Percentiles rank a stretch among this genome's conserved stretches.
These are phyloP conservation scores for Oceanodroma tethys DNA, from an alignment of 2,113 vertebrate species.

Conservation along the genomic window DNA sequence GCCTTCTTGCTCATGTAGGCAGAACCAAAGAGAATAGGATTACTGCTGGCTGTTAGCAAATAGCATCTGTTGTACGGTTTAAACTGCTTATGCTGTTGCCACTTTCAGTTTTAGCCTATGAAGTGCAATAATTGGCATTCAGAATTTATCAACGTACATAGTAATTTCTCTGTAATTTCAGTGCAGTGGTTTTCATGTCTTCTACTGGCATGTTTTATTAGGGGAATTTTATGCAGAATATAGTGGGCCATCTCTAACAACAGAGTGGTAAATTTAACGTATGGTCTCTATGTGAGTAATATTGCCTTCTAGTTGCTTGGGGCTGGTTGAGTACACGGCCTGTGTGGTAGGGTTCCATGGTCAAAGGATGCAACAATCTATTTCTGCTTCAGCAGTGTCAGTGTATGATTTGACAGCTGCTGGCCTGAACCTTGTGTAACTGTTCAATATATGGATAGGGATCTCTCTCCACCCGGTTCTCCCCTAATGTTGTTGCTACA, in stretches of 20 bases:
- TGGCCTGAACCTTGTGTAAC: neutral
- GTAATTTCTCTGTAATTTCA: neutral
- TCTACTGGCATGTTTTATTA: neutral
- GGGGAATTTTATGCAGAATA: neutral
- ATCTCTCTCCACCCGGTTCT: neutral
- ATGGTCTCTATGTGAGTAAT: fast-evolving
- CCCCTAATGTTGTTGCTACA: neutral
- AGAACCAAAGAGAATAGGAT: neutral
- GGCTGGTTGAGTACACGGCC: neutral
- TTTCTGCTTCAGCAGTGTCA: neutral
- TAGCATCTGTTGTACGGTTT: neutral
- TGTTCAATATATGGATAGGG: neutral
- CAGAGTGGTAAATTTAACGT: neutral
- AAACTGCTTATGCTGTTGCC: neutral
- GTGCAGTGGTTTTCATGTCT: neutral
- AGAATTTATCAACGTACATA: fast-evolving
- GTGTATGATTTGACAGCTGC: neutral
- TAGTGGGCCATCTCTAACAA: neutral
- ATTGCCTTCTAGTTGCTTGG: neutral
- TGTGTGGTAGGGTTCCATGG: neutral
- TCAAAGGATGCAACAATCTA: neutral
- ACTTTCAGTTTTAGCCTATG: neutral
- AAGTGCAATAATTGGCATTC: neutral
- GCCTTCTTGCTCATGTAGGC: neutral
- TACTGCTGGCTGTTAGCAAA: neutral